Evolutionary conservation across 1,140 invertebrate species (phyloP), one percentile per base, ranked within the genome.

Genomic region (Asobara japonica): DNA sequence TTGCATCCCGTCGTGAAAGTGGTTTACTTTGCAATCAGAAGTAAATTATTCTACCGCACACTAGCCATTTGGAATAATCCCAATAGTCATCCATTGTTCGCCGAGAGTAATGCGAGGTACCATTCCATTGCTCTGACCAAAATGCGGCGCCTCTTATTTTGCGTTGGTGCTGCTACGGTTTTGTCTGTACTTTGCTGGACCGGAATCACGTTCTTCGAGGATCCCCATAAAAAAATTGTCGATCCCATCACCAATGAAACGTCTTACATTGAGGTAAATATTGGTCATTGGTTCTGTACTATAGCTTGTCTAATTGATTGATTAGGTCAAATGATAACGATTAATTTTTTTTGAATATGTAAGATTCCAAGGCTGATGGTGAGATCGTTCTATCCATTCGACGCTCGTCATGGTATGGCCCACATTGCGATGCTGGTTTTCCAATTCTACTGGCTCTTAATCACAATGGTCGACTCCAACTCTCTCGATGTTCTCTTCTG

Each of bases 71-170:
- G 93, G 93, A 94, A 94, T 79, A 92, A 93, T 84, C 90, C 92
- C 0, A 95, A 95, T 80, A 91, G 92, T 48, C 94, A 95, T 87
- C 94, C 94, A 0, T 78, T 95, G 16, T 95, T 95, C 79, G 91
- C 93, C n/a, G 94, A 95, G 79, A 95, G 93, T 0, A 93, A 95
- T 79, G 92, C 92, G 0, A 82, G 90, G 13, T 94, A 93, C 83
- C 93, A 94, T 78, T 90, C 92, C 5, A 89, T 92, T 18, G 89
- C 94, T 0, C 78, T 95, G 20, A 91, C 90, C n/a, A 94, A 94
- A 82, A 94, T 94, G 91, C 88, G 94, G 18, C 90, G 90, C 71
- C 83, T 95, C 0, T 83, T 95, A 2, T 91, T 93, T 73, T 88
- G 90, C 62, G 91, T 95, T n/a, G 87, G 89, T 36, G 83, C 84